phyloP scores from a whole-genome alignment of 2,797 vertebrate genomes.

The Philypnodon macrostomus region DNA sequence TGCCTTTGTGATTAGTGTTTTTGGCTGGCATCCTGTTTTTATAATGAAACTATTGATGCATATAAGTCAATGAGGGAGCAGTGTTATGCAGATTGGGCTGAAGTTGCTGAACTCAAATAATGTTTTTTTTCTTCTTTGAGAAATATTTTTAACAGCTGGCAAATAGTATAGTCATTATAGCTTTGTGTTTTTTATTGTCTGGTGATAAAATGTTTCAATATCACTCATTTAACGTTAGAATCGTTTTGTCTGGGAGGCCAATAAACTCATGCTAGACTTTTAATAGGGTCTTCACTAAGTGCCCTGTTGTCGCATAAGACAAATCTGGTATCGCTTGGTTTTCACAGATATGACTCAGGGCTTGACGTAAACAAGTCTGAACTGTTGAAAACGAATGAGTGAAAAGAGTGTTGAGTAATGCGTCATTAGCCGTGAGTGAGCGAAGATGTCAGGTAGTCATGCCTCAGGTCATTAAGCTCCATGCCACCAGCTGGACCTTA shows the following conservation, averaged over 20 bases:
- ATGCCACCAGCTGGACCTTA: constrained; percentile 6
- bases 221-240: constrained; percentile 7
- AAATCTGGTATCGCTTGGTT: constrained; percentile 12
- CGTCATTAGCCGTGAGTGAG: constrained; percentile 12
- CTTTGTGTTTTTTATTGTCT: constrained; percentile 8
- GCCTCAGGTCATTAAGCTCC: constrained; percentile 18
- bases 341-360: constrained; percentile 15
- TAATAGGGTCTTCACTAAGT: constrained; percentile 14
- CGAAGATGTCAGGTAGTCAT: constrained; percentile 1
- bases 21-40: constrained; percentile 13
- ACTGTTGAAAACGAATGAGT: constrained; percentile 21
- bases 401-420: constrained; percentile 5
- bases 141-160: neutral
- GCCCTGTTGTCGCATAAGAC: constrained; percentile 2
- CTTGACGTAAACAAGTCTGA: constrained; percentile 1
- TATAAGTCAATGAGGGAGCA: constrained; percentile 2
- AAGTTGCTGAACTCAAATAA: neutral
- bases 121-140: constrained; percentile 1
- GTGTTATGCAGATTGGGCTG: neutral
- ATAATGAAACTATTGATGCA: constrained; percentile 9
- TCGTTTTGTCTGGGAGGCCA: neutral
- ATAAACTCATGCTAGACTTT: constrained; percentile 7
- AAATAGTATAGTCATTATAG: neutral
- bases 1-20: constrained; percentile 19
- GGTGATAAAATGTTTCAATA: neutral